Evolutionary conservation across 1,140 invertebrate genomes (phyloP).

Genomic region (Vollenhovia emeryi): DNA sequence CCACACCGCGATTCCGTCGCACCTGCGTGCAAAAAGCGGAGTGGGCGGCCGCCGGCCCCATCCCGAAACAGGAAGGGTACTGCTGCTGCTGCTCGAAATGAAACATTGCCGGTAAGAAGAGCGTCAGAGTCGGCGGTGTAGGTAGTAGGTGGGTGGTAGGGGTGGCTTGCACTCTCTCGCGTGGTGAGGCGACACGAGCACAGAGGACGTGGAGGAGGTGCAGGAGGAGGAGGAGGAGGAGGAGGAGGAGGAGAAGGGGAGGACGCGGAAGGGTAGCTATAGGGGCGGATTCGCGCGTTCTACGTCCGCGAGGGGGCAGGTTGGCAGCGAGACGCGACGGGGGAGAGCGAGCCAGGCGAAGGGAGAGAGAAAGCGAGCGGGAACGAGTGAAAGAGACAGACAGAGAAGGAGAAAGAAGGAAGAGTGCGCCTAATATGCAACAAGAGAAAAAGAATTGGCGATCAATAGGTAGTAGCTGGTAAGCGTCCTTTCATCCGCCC

Average conservation of each 20-base stretch:
- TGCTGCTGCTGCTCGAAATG: conserved; percentile 78
- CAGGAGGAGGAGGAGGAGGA: conserved; percentile 21
- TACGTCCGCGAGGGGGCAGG: conserved; percentile 65
- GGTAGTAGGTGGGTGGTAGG: conserved; percentile 67
- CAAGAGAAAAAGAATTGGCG: conserved; percentile 86
- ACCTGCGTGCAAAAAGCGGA: conserved; percentile 58
- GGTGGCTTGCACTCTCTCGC: conserved; percentile 68
- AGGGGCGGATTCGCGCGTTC: conserved; percentile 81
- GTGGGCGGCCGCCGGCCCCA: conserved; percentile 67
- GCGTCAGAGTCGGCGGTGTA: conserved; percentile 74
- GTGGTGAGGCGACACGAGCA: conserved; percentile 73
- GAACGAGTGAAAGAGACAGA: conserved; percentile 35
- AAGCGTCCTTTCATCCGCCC: conserved; percentile 85
- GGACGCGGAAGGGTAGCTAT: conserved; percentile 68
- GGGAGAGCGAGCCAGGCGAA: conserved; percentile 56
- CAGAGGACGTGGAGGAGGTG: conserved; percentile 47
- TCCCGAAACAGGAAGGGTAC: conserved; percentile 76
- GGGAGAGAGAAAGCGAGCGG: conserved; percentile 18
- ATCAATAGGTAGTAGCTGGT: conserved; percentile 86
- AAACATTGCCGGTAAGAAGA: conserved; percentile 83
- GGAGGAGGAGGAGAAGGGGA: conserved; percentile 54
- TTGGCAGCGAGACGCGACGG: conserved; percentile 48
- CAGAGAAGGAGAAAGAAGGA: conserved; percentile 74
- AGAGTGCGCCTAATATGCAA: conserved; percentile 85
- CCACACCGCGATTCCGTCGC: conserved; percentile 31